Evolutionary conservation across 23 tunicate genomes (phyloP).

Genomic region (Oikopleura dioica): DNA sequence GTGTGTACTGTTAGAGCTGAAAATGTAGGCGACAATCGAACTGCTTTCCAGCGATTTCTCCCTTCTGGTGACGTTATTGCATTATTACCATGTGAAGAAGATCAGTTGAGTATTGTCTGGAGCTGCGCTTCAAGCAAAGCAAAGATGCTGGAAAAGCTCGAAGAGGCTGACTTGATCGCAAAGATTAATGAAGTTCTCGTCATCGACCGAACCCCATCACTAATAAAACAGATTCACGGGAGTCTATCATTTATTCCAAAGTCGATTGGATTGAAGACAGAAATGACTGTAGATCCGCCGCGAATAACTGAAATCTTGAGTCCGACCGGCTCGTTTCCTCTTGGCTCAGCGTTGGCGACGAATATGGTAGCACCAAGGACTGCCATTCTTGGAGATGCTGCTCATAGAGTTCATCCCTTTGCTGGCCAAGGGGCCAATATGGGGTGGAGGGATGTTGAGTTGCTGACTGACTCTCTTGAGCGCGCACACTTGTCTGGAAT

Average conservation of each 20-base stretch:
- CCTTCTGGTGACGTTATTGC: background rate
- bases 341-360: background rate
- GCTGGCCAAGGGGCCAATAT: conserved; percentile 13
- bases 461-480: background rate
- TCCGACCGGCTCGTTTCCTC: conserved; percentile 1
- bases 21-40: background rate
- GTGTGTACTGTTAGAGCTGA: background rate
- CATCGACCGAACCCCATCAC: too few relatives aligned
- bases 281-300: too few relatives aligned
- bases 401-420: conserved; percentile 11
- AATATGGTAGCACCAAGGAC: background rate
- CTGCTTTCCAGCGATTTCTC: conserved; percentile 6
- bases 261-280: too few relatives aligned
- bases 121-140: background rate
- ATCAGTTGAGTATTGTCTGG: conserved; percentile 6
- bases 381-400: background rate
- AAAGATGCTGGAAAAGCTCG: background rate
- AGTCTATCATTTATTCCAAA: too few relatives aligned
- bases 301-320: background rate
- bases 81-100: background rate
- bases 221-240: background rate
- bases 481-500: background rate
- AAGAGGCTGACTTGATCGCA: background rate
- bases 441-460: conserved; percentile 7
- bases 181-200: background rate